Evolutionary conservation across 2,888 invertebrate genomes (phyloP).

Genomic region (Ptilodon capucinus): DNA sequence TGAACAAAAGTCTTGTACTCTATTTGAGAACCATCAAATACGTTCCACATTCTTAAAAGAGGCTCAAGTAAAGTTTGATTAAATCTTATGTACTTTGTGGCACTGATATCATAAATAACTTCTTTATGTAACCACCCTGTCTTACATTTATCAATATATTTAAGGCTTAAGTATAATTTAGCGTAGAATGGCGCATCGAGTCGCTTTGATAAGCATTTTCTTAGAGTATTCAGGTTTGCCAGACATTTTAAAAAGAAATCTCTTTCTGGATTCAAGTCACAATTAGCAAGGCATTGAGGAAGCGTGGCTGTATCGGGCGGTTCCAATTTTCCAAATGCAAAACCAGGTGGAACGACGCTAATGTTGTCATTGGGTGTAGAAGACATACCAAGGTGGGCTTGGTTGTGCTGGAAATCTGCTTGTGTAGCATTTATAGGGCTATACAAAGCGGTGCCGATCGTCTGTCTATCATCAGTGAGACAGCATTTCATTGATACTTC

Average conservation of each 20-base stretch:
- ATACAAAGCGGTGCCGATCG: conserved; percentile 44
- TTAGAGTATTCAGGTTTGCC: conserved; percentile 50
- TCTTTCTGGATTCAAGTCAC: conserved; percentile 43
- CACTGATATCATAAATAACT: conserved; percentile 56
- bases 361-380: conserved; percentile 65
- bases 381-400: conserved; percentile 44
- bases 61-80: conserved; percentile 56
- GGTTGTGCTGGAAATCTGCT: conserved; percentile 45
- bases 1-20: conserved; percentile 62
- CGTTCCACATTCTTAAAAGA: conserved; percentile 54
- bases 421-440: conserved; percentile 43
- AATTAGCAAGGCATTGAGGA: conserved; percentile 47
- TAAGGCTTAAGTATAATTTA: conserved; percentile 35
- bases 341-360: conserved; percentile 55
- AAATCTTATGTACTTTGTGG: conserved; percentile 49
- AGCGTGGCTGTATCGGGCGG: conserved; percentile 43
- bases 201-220: conserved; percentile 38
- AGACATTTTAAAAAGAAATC: conserved; percentile 59
- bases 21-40: conserved; percentile 55
- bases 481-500: conserved; percentile 39
- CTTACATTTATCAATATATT: conserved; percentile 45
- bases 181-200: conserved; percentile 32
- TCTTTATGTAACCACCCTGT: conserved; percentile 63
- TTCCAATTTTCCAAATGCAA: conserved; percentile 60
- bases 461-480: conserved; percentile 36